Conservation (phyloP, 1,140 invertebrate genomes). For the Drosophila virilis region DNA sequence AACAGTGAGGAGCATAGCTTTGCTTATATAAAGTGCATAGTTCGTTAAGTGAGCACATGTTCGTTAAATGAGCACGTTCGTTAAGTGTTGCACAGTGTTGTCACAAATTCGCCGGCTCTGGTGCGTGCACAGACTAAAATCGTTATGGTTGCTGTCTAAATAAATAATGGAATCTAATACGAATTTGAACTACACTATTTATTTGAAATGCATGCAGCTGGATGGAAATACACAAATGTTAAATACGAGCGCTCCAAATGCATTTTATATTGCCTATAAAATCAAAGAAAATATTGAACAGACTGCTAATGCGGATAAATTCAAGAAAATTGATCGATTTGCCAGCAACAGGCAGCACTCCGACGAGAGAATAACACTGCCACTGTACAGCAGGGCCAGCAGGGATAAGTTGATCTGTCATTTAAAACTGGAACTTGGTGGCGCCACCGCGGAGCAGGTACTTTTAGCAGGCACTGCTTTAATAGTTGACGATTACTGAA, state of each 20-base stretch:
- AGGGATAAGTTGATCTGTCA: constrained; percentile 71
- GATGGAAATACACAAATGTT: constrained; percentile 50
- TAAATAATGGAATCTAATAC: not conserved
- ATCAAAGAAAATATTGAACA: constrained; percentile 11
- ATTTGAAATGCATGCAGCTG: constrained; percentile 35
- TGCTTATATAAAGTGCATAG: not conserved
- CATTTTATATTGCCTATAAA: constrained; percentile 54
- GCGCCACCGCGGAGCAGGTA: constrained; percentile 51
- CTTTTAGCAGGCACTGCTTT: constrained; percentile 76
- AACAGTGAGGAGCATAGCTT: constrained; percentile 6
- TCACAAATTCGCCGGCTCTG: not conserved
- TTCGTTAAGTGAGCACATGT: not conserved
- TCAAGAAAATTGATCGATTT: constrained; percentile 33
- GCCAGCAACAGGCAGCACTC: constrained; percentile 4
- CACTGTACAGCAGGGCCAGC: constrained; percentile 65
- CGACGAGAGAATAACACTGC: constrained; percentile 46
- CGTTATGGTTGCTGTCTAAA: not conserved
- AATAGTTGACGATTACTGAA: constrained; percentile 73
- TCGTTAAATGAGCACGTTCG: not conserved
- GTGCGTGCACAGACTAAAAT: constrained; percentile 2
- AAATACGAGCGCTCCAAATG: constrained; percentile 35
- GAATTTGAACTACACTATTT: not conserved
- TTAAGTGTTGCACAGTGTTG: not conserved
- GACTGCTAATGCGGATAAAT: constrained; percentile 21
- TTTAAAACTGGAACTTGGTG: constrained; percentile 55